Evolutionary conservation across 2,888 invertebrate genomes (phyloP), one percentile per base, ranked within the genome.

Genomic region (Trichacis sp.): DNA sequence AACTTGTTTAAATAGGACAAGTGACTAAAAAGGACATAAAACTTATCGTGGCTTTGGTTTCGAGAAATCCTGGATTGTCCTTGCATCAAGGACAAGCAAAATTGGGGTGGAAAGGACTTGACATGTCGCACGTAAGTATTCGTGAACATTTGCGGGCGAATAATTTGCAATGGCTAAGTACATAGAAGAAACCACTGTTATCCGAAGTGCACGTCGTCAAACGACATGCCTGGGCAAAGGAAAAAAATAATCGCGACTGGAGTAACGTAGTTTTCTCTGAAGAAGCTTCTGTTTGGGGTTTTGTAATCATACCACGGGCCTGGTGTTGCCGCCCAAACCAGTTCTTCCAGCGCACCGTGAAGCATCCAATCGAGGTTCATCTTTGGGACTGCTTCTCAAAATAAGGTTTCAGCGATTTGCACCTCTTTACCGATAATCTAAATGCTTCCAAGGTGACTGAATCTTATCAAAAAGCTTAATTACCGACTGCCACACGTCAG

Each of bases 211-310:
- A 68, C 29, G 45, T 63, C 2, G 40, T 55, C 53, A 73, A 59
- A 30, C 40, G 58, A 29, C 12, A 40, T 2, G 36, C 40, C 12
- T 63, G 67, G 67, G 58, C 63, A 6, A 5, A 40, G 6, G 42
- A 64, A 64, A 68, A 62, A 53, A 17, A 54, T 0, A 52, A 70
- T 46, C 56, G 56, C 19, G 62, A 69, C 51, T 68, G 67, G 59
- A n/a, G 8, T 30, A 62, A 72, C 29, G 50, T n/a, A n/a, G n/a
- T 68, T 17, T 71, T 67, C 57, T 59, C 30, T 6, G 65, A 65
- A 47, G 61, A 69, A n/a, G n/a, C n/a, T n/a, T n/a, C n/a, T n/a
- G n/a, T n/a, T n/a, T n/a, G n/a, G n/a, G n/a, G n/a, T n/a, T 63
- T 17, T 56, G 15, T 62, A 62, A 46, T 50, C 38, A 48, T 42